phyloP scores from a whole-genome alignment of 2,113 vertebrate species.

The Xiphophorus maculatus region DNA sequence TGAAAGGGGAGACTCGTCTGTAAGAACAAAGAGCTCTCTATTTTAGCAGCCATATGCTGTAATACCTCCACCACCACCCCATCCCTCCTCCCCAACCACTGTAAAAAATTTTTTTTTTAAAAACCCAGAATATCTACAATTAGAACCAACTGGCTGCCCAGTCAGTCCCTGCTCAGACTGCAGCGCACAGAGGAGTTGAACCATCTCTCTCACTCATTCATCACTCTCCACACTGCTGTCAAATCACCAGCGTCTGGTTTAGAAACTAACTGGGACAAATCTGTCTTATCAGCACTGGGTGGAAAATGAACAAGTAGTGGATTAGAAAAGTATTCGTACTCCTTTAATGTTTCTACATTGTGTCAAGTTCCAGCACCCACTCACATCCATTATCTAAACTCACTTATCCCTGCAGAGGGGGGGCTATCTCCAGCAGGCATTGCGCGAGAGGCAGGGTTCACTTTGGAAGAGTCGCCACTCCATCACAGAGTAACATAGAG shows the following conservation, averaged over 20 bases:
- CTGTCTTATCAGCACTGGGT: constrained; percentile 36
- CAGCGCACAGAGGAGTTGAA: constrained; percentile 12
- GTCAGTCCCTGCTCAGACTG: constrained; percentile 22
- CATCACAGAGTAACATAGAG: no score
- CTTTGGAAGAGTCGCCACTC: no score
- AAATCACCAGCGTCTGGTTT: constrained; percentile 47
- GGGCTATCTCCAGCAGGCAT: no score
- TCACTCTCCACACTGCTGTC: constrained; percentile 46
- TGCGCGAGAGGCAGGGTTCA: no score
- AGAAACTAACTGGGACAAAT: constrained; percentile 52
- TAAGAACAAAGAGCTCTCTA: constrained; percentile 66
- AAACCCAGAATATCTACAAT: constrained; percentile 24
- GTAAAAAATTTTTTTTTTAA: background rate
- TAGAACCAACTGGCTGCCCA: constrained; percentile 34
- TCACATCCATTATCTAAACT: no score
- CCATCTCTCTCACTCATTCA: constrained; percentile 12
- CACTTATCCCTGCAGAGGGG: no score
- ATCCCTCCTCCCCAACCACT: constrained; percentile 37
- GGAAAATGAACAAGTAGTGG: constrained; percentile 3
- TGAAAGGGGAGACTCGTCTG: constrained; percentile 45
- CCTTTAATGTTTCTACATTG: background rate
- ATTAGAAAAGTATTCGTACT: background rate
- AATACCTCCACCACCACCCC: constrained; percentile 11
- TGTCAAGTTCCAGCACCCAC: background rate
- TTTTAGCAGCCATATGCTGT: constrained; percentile 58